These are phyloP conservation scores for Typhlichthys eigenmanni DNA, from an alignment of 2,797 vertebrate genomes.

Conservation along the genomic window DNA sequence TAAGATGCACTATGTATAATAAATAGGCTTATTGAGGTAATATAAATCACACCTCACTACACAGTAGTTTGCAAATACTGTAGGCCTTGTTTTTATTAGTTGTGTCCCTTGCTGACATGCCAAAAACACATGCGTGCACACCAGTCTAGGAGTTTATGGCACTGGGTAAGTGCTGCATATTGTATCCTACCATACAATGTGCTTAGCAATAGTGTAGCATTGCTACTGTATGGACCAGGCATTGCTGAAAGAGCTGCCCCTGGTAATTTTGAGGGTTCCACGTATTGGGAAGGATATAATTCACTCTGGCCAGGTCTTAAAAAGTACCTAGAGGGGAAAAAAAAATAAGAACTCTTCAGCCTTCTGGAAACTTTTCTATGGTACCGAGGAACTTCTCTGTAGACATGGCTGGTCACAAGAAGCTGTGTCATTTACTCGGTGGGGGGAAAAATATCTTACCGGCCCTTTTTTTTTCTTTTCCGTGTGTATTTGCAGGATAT, in stretches of 20 bases:
- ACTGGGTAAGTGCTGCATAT: slow-evolving; percentile 6
- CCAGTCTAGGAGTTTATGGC: slow-evolving; percentile 9
- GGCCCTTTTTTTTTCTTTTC: background rate
- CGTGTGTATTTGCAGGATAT: slow-evolving; percentile 84
- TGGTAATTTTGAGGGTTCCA: slow-evolving; percentile 16
- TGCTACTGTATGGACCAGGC: slow-evolving; percentile 19
- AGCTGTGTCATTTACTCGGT: slow-evolving; percentile 25
- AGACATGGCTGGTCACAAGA: slow-evolving; percentile 8
- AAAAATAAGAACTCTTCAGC: slow-evolving; percentile 37
- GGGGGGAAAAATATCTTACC: slow-evolving; percentile 22
- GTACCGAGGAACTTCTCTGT: slow-evolving; percentile 32
- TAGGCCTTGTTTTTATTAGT: slow-evolving; percentile 5
- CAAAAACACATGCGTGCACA: background rate
- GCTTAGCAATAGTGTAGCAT: slow-evolving; percentile 19
- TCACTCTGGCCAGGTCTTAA: slow-evolving; percentile 20
- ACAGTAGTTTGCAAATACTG: slow-evolving; percentile 9
- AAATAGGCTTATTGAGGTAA: slow-evolving; percentile 32
- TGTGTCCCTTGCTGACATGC: background rate
- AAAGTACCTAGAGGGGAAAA: slow-evolving; percentile 30
- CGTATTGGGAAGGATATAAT: slow-evolving; percentile 30
- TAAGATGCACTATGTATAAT: slow-evolving; percentile 50
- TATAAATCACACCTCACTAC: slow-evolving; percentile 22
- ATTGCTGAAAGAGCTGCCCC: slow-evolving; percentile 23
- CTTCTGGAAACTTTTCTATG: slow-evolving; percentile 33
- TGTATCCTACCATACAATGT: slow-evolving; percentile 29